Evolutionary conservation across 2,797 vertebrate species (phyloP).

Genomic region (Halcyon leucocephala): DNA sequence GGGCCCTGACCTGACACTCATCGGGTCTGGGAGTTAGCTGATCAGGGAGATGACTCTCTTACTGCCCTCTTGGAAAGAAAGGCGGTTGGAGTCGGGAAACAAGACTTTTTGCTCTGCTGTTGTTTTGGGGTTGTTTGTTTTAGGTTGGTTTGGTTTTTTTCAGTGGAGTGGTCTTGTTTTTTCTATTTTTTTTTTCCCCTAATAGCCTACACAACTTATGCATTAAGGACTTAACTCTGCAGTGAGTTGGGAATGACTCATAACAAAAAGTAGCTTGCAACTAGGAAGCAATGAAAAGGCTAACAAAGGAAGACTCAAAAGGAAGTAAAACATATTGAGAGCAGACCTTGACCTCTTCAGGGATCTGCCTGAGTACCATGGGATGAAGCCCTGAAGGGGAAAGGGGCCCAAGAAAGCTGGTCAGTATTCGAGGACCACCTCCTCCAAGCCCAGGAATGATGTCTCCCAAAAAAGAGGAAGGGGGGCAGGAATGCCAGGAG

Average conservation of each 20-base stretch:
- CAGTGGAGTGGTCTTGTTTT: not conserved
- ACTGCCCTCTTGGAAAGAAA: not conserved
- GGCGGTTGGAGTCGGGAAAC: not conserved
- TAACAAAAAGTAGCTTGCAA: not conserved
- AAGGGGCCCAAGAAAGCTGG: not conserved
- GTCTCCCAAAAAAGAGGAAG: not conserved
- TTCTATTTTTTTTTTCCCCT: not conserved
- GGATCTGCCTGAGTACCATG: not conserved
- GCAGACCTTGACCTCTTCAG: not conserved
- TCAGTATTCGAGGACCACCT: not conserved
- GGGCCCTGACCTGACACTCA: accelerated
- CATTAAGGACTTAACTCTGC: conserved; percentile 1
- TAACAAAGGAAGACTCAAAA: not conserved
- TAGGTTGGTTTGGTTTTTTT: not conserved
- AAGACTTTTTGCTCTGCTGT: not conserved
- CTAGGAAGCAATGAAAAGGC: not conserved
- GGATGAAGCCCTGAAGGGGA: not conserved
- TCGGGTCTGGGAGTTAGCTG: not conserved
- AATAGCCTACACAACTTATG: not conserved
- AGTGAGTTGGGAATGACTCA: not conserved
- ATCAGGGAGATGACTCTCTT: not conserved
- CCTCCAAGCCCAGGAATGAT: not conserved
- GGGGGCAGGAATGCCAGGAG: too few species aligned
- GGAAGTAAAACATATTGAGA: not conserved
- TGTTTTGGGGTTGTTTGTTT: not conserved